Base-by-base conservation (phyloP, 2,888 invertebrate genomes). In the Phaedon cochleariae region DNA sequence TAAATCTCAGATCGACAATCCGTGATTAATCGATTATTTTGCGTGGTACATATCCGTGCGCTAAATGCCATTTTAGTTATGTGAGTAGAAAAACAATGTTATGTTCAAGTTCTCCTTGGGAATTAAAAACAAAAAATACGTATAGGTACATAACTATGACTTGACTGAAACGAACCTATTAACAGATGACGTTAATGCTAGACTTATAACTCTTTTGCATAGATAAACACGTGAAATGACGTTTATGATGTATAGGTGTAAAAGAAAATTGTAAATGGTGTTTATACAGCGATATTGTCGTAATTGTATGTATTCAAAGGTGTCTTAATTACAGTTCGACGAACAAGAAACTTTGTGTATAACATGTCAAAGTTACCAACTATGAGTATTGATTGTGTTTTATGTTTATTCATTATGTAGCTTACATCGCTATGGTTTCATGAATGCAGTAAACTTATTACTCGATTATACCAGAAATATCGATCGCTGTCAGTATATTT, bases 251-350 rank as follows among this genome's bases (percentile, higher is more conserved):
- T 58, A 57, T 63, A 57, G 63, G 63, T 59, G 53, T 58, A 53
- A 21, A 63, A 53, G 63, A 63, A 63, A 63, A 63, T 63, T 63
- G 58, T 59, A 34, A 58, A 63, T 41, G 45, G 31, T 63, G 63
- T 63, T 58, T 63, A 63, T 52, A 51, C 45, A 58, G 31, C 41
- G 21, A 49, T 52, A 41, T 51, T 58, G 45, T 63, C n/a, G n/a
- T n/a, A n/a, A 63, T 63, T 31, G 58, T n/a, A n/a, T n/a, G n/a
- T n/a, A 46, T 41, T 57, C 41, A 58, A 51, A 55, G 58, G 59
- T 45, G 51, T 46, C 57, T 63, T 59, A 63, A 63, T 63, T 55
- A 58, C 34, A 31, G 12, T 46, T 37, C 46, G 52, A 46, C 63
- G 58, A 52, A 63, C 58, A 46, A 58, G 52, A 52, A 63, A 63